Base-by-base conservation (phyloP, 2,797 vertebrate genomes). In the Gastrophryne carolinensis region DNA sequence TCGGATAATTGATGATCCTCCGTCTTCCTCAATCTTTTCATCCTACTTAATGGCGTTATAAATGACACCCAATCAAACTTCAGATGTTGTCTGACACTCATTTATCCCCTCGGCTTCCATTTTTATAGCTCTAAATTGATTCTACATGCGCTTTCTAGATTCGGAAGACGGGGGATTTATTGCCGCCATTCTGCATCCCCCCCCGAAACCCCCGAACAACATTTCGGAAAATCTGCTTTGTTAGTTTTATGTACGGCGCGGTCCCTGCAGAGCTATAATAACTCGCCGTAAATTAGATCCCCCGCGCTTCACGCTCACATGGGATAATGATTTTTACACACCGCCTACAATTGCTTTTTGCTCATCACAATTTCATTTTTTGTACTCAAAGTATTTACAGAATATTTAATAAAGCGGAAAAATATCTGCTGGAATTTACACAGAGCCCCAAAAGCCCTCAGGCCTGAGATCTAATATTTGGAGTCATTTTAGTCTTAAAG, bases 91-190 rank as follows among this genome's bases (percentile, higher is more conserved):
- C 47, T 19, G 60, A 63, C 71, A 44, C 17, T 30, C 60, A 10
- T 53, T 44, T 23, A 54, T 73, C 47, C 49, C 52, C 39, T 35
- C 49, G 35, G 49, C 71, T 53, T 29, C 26, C 49, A 30, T 30
- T 64, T 47, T 63, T 64, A 73, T 73, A 6, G 17, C 61, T 30
- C 2, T 34, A 37, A 47, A 53, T 73, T 73, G 70, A 61, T 73
- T 54, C 39, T 27, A 19, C 26, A 54, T 73, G 39, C 37, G 37
- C 57, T 49, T 49, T 47, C 37, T 62, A 35, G 5, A 68, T 15
- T 64, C 64, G 54, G 41, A 44, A 73, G 60, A 44, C 60, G 5
- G 44, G 7, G 34, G 61, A 54, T 73, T 73, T 73, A 73, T 64
- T 21, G 41, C 65, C 12, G 65, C 3, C 50, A 41, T 68, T 68